Evolutionary conservation across 1,140 invertebrate species (phyloP).

Genomic region (Tetramorium parvispinum): DNA sequence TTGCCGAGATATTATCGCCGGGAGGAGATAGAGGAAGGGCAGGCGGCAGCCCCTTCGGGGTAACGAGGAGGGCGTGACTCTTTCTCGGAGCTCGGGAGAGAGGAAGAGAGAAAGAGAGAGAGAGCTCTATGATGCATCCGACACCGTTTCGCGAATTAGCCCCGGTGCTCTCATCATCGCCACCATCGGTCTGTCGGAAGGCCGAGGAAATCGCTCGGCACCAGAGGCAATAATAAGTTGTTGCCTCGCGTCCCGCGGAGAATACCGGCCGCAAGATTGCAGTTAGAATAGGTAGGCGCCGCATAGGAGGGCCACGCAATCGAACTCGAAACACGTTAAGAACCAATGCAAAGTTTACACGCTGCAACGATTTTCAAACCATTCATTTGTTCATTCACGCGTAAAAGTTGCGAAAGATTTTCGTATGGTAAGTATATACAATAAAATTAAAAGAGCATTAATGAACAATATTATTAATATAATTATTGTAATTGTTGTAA

Average conservation of each 20-base stretch:
- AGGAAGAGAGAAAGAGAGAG: constrained; percentile 1
- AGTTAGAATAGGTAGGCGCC: constrained; percentile 25
- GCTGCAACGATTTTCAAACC: not conserved
- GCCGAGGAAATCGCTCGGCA: constrained; percentile 60
- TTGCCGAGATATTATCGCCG: constrained; percentile 77
- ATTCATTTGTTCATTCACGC: not conserved
- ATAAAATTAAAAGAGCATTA: not conserved
- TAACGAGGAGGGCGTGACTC: constrained; percentile 76
- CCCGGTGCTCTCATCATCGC: constrained; percentile 64
- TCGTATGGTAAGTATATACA: not conserved
- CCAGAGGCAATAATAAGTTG: constrained; percentile 33
- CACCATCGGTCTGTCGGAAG: constrained; percentile 52
- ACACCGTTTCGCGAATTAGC: constrained; percentile 76
- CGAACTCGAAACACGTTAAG: constrained; percentile 9
- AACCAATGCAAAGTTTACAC: not conserved
- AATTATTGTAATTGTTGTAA: not conserved
- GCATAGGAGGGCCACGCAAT: not conserved
- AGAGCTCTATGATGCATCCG: constrained; percentile 69
- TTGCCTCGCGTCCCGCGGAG: constrained; percentile 14
- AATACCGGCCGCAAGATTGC: constrained; percentile 51
- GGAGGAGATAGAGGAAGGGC: constrained; percentile 56
- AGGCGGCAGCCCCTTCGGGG: constrained; percentile 39
- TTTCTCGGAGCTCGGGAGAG: constrained; percentile 59
- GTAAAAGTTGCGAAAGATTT: not conserved
- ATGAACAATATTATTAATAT: not conserved